A percentile compares a stretch with the other conserved stretches of the same genome.
These are phyloP conservation scores for Meteorus sp. DNA, from an alignment of 1,140 invertebrate genomes.

Conservation along the genomic window DNA sequence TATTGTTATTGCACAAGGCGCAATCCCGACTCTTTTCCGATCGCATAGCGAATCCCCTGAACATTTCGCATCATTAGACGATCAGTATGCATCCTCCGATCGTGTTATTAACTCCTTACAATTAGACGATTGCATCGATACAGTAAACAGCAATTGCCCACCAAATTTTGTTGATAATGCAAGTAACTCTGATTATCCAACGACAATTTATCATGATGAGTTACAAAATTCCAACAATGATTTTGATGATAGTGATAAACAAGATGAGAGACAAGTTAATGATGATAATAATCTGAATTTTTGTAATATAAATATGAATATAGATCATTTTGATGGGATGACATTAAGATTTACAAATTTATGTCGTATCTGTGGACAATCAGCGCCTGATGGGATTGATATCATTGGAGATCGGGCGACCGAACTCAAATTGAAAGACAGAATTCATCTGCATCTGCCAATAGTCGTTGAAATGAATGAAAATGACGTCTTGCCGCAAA, in stretches of 20 bases:
- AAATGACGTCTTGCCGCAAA: conserved; percentile 39
- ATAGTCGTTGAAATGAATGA: conserved; percentile 32
- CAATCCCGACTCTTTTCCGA: conserved; percentile 35
- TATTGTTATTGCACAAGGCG: conserved; percentile 31
- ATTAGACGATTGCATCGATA: conserved; percentile 12
- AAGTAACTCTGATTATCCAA: background rate
- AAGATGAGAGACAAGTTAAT: conserved; percentile 2
- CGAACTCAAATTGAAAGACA: conserved; percentile 38
- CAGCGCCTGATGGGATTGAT: conserved; percentile 33
- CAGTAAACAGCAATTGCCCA: background rate
- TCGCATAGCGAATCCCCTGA: background rate
- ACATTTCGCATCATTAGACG: background rate
- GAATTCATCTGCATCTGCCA: conserved; percentile 42
- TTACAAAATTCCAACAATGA: background rate
- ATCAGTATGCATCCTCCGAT: conserved; percentile 1
- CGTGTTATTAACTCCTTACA: conserved; percentile 4
- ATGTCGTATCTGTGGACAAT: conserved; percentile 28
- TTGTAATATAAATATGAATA: conserved; percentile 14
- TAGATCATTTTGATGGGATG: conserved; percentile 17
- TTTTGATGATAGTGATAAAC: conserved; percentile 3
- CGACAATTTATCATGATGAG: conserved; percentile 10
- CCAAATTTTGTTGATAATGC: background rate
- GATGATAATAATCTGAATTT: conserved; percentile 14
- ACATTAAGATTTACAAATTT: conserved; percentile 19
- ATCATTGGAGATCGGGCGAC: conserved; percentile 36